Conservation (phyloP, 1,140 invertebrate species). For the Bombyx mori region DNA sequence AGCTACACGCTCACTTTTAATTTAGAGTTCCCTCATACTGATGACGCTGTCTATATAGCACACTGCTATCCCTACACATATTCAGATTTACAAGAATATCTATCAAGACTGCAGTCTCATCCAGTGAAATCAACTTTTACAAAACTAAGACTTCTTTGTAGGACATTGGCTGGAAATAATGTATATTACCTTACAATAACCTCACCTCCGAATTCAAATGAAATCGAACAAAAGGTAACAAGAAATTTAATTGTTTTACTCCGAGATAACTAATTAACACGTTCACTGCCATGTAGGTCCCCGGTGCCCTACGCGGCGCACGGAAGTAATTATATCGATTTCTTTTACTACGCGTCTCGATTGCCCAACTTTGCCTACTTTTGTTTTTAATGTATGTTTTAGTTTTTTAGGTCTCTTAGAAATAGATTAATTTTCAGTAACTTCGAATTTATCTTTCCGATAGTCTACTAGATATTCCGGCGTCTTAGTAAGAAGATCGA, state of each 20-base stretch:
- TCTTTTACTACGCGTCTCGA: no score
- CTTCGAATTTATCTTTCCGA: no score
- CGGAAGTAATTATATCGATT: no score
- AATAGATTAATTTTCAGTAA: no score
- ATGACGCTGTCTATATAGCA: constrained; percentile 94
- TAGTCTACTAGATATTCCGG: no score
- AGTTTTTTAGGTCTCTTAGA: no score
- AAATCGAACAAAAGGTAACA: constrained; percentile 62
- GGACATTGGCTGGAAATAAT: constrained; percentile 90
- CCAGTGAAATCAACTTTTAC: constrained; percentile 85
- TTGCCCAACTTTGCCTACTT: no score
- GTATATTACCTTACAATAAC: constrained; percentile 94
- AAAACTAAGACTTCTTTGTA: constrained; percentile 85
- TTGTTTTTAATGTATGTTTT: no score
- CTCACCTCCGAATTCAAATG: constrained; percentile 75
- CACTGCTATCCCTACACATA: constrained; percentile 99
- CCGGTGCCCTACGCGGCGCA: no score
- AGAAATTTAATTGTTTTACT: constrained; percentile 2
- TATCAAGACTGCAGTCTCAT: constrained; percentile 79
- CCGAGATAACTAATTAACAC: neutral
- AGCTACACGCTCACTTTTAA: constrained; percentile 94
- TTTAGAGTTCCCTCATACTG: constrained; percentile 89
- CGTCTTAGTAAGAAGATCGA: no score
- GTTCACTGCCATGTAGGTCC: no score
- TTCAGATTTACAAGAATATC: constrained; percentile 85